A percentile compares a stretch with the other conserved stretches of the same genome.
These are phyloP conservation scores for Apotomis capreana DNA, from an alignment of 2,888 invertebrate species.

Conservation along the genomic window DNA sequence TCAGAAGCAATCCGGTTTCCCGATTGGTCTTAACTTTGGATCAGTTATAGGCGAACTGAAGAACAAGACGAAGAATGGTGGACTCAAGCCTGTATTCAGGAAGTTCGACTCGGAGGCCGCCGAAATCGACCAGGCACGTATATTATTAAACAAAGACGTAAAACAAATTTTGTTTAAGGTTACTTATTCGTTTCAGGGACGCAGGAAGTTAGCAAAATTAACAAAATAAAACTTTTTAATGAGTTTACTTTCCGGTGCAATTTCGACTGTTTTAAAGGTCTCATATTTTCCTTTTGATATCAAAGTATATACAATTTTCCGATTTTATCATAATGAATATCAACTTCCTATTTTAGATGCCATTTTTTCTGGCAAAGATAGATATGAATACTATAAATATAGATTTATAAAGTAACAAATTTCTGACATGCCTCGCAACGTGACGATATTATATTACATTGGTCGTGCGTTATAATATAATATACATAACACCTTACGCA, in stretches of 20 bases:
- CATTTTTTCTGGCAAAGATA: not conserved
- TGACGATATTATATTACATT: slow-evolving; percentile 26
- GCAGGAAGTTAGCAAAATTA: slow-evolving; percentile 37
- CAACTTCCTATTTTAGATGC: not conserved
- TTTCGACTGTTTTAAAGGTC: slow-evolving; percentile 27
- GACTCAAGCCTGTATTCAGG: slow-evolving; percentile 75
- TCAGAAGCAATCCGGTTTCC: slow-evolving; percentile 69
- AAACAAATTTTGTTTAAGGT: slow-evolving; percentile 27
- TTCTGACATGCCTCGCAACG: not conserved
- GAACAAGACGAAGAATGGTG: slow-evolving; percentile 72
- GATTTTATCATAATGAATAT: not conserved
- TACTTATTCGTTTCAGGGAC: slow-evolving; percentile 30
- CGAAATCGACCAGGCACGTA: slow-evolving; percentile 69
- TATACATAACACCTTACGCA: slow-evolving; percentile 36
- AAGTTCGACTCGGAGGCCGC: slow-evolving; percentile 70
- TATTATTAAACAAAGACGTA: slow-evolving; percentile 32
- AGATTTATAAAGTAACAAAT: not conserved
- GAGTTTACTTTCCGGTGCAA: slow-evolving; percentile 37
- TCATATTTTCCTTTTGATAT: not conserved
- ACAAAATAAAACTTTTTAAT: slow-evolving; percentile 37
- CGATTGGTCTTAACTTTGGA: slow-evolving; percentile 71
- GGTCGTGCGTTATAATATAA: slow-evolving; percentile 14
- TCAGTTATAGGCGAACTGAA: slow-evolving; percentile 78
- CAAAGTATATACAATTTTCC: not conserved
- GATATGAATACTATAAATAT: not conserved